A percentile compares a stretch with the other conserved stretches of the same genome.
These are phyloP conservation scores for Penaeus monodon DNA, from an alignment of 2,888 invertebrate genomes.

Conservation along the genomic window DNA sequence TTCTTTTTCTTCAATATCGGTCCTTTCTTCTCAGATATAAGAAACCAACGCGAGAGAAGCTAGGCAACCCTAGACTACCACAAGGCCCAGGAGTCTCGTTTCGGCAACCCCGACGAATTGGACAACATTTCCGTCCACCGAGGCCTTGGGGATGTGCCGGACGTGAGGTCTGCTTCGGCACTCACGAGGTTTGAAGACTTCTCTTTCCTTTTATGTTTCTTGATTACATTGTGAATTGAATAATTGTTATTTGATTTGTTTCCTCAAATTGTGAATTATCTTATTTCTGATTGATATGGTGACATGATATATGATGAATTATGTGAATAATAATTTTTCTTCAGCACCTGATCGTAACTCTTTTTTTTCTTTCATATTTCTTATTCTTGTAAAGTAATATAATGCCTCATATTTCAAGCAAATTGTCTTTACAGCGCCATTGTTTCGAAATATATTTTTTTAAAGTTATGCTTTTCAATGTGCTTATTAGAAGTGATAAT, in stretches of 20 bases:
- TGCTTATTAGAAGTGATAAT: conserved; percentile 6
- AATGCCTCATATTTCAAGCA: too few species aligned
- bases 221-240: too few species aligned
- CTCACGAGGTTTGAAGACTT: conserved; percentile 52
- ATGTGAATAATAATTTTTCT: too few species aligned
- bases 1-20: too few species aligned
- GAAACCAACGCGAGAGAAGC: conserved; percentile 80
- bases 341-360: too few species aligned
- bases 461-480: conserved; percentile 5
- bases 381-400: too few species aligned
- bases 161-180: conserved; percentile 57
- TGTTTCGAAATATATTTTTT: not conserved
- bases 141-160: conserved; percentile 63
- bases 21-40: conserved; percentile 74
- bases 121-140: conserved; percentile 65
- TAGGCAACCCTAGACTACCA: conserved; percentile 85
- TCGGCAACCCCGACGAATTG: conserved; percentile 42
- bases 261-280: too few species aligned
- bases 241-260: too few species aligned
- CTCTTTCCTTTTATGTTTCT: not conserved
- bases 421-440: too few species aligned
- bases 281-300: too few species aligned
- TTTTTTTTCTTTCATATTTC: too few species aligned
- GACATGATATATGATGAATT: too few species aligned
- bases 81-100: conserved; percentile 73